Conservation (phyloP, 2,888 invertebrate species). For the Tenthredo scrophulariae region DNA sequence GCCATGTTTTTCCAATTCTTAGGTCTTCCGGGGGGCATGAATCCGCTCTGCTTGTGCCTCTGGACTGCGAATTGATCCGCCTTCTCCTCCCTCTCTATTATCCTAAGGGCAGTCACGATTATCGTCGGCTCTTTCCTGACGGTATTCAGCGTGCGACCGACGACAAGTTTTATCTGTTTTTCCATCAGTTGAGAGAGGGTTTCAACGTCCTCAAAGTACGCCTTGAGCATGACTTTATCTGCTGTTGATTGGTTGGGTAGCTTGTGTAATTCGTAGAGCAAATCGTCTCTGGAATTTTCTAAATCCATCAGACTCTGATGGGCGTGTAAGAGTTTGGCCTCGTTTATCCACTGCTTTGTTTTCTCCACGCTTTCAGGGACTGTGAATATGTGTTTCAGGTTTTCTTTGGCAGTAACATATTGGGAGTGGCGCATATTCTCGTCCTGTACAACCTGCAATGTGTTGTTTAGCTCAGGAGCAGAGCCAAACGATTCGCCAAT, state of each 20-base stretch:
- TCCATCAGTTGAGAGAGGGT: conserved; percentile 92
- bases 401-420: conserved; percentile 98
- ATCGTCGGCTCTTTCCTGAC: conserved; percentile 96
- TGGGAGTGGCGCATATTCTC: conserved; percentile 98
- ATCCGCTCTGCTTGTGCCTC: conserved; percentile 90
- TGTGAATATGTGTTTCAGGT: conserved; percentile 98
- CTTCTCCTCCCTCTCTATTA: conserved; percentile 98
- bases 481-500: conserved; percentile 87
- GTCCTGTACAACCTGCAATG: conserved; percentile 91
- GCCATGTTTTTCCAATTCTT: conserved; percentile 94
- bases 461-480: conserved; percentile 89
- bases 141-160: conserved; percentile 94
- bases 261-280: conserved; percentile 96
- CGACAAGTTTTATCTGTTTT: conserved; percentile 93
- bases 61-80: conserved; percentile 93
- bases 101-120: conserved; percentile 96
- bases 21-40: conserved; percentile 96
- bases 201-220: conserved; percentile 98
- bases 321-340: conserved; percentile 96
- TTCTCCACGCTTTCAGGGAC: conserved; percentile 97
- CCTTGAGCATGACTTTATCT: conserved; percentile 95
- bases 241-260: conserved; percentile 94
- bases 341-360: conserved; percentile 95
- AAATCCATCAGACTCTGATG: conserved; percentile 96
- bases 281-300: conserved; percentile 97